A percentile compares a stretch with the other conserved stretches of the same genome.
Conservation (phyloP, 2,113 vertebrate species). For the Pelobates fuscus region DNA sequence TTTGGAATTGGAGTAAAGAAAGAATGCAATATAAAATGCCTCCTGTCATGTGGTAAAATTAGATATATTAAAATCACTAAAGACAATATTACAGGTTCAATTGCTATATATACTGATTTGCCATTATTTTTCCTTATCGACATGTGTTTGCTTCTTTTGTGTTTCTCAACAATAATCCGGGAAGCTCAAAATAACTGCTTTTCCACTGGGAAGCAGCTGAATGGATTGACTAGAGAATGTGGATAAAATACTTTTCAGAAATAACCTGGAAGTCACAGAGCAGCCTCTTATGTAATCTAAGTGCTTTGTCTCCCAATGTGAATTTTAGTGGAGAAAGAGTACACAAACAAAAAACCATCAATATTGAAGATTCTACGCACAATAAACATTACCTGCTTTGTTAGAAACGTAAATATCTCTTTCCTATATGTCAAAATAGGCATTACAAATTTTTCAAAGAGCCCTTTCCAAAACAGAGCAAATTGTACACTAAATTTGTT, state of each 20-base stretch:
- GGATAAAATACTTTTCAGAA: background rate
- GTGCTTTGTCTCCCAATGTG: constrained; percentile 1
- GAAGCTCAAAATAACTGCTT: constrained; percentile 8
- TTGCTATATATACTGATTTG: no score
- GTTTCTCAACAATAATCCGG: background rate
- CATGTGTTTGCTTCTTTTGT: background rate
- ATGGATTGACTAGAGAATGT: background rate
- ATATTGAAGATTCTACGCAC: background rate
- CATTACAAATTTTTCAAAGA: no score
- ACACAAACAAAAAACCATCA: background rate
- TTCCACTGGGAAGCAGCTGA: constrained; percentile 2
- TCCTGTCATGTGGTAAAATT: no score
- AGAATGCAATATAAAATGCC: no score
- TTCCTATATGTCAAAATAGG: no score
- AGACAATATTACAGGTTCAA: no score
- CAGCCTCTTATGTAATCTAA: constrained; percentile 16
- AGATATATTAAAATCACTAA: no score
- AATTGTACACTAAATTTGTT: no score
- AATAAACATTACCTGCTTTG: background rate
- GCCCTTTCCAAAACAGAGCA: no score
- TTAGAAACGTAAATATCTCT: background rate
- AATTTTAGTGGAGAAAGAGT: background rate
- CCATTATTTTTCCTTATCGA: no score
- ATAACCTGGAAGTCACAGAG: constrained; percentile 5
- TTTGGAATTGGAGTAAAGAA: no score